phyloP scores from a whole-genome alignment of 2,888 invertebrate species.

The Sarcophaga variegata region DNA sequence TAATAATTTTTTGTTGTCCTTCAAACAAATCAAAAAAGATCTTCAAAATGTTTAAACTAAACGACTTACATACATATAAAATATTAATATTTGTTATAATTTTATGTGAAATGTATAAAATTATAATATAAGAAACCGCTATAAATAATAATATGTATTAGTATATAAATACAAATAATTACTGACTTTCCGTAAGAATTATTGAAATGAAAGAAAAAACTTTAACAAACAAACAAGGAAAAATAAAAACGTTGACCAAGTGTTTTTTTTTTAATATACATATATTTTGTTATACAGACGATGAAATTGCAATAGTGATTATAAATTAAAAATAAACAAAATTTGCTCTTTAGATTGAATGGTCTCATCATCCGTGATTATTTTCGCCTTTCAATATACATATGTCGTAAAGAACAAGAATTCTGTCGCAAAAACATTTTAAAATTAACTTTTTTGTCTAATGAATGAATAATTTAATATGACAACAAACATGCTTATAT shows the following conservation, averaged over 20 bases:
- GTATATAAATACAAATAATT: conserved; percentile 51
- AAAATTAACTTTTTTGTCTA: no score
- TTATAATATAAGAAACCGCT: conserved; percentile 35
- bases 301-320: conserved; percentile 32
- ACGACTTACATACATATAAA: background rate
- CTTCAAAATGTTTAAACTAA: conserved; percentile 30
- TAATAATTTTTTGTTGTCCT: background rate
- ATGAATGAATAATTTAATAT: background rate
- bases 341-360: conserved; percentile 76
- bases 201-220: background rate
- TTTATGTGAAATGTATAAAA: conserved; percentile 47
- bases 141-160: conserved; percentile 21
- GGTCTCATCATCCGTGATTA: conserved; percentile 82
- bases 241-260: conserved; percentile 42
- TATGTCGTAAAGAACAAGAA: background rate
- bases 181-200: conserved; percentile 58
- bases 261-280: conserved; percentile 29
- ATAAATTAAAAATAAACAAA: conserved; percentile 64
- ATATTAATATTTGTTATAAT: conserved; percentile 25
- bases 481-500: conserved; percentile 50
- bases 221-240: background rate
- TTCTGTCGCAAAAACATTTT: background rate
- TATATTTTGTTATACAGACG: background rate
- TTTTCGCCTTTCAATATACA: conserved; percentile 78
- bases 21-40: conserved; percentile 57